Percentiles rank a stretch among this genome's conserved stretches.
These are phyloP conservation scores for Leptobrachium leishanense DNA, from an alignment of 2,113 vertebrate species.

Conservation along the genomic window DNA sequence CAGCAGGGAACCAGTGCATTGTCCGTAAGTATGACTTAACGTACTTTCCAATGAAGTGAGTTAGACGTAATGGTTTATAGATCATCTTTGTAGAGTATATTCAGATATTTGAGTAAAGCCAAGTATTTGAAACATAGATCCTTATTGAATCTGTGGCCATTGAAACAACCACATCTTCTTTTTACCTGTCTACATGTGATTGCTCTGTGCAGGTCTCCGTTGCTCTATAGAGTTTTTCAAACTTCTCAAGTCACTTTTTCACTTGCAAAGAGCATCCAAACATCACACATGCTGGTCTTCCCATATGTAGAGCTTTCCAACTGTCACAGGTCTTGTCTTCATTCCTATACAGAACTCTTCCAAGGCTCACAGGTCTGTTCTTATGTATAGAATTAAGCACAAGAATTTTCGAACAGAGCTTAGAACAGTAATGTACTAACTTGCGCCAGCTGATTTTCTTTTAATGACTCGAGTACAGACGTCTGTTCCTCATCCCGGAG, in stretches of 20 bases:
- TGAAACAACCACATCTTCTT: background rate
- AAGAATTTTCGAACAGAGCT: background rate
- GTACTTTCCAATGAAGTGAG: background rate
- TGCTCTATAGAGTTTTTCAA: background rate
- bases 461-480: conserved; percentile 7
- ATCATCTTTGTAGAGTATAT: background rate
- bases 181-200: background rate
- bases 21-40: conserved; percentile 85
- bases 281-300: background rate
- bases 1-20: conserved; percentile 96
- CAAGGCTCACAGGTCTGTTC: conserved; percentile 8
- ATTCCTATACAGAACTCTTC: background rate
- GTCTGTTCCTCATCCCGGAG: conserved; percentile 5
- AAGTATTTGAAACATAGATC: too few species aligned
- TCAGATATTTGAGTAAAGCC: background rate
- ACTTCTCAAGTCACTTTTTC: background rate
- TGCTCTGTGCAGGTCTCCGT: background rate
- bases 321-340: conserved; percentile 9
- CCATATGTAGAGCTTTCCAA: background rate
- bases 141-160: background rate
- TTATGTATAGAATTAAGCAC: conserved; percentile 5
- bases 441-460: conserved; percentile 4
- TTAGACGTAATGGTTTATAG: background rate
- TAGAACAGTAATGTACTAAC: background rate
- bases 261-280: background rate